Percentiles rank a stretch among this genome's conserved stretches.
Evolutionary conservation across 2,797 vertebrate genomes (phyloP).

Genomic region (Zalophus californianus): DNA sequence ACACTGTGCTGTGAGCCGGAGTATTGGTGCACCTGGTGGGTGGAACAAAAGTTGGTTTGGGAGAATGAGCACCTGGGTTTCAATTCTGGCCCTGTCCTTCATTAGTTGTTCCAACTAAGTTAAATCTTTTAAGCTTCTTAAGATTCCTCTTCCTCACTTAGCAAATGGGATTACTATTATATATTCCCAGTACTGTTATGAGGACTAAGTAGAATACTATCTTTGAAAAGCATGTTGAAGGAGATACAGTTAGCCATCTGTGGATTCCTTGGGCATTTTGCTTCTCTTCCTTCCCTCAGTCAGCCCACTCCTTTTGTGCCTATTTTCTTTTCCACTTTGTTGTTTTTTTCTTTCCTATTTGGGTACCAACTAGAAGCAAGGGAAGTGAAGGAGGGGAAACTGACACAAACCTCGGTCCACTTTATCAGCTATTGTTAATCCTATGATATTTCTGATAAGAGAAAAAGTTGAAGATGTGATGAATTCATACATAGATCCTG

Average conservation of each 20-base stretch:
- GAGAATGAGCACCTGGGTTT: neutral
- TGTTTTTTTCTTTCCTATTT: neutral
- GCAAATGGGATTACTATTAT: neutral
- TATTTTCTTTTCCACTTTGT: neutral
- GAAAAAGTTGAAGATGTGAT: neutral
- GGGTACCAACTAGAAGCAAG: neutral
- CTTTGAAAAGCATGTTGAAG: slow-evolving; percentile 7
- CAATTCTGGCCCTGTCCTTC: neutral
- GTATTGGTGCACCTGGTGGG: too few relatives aligned
- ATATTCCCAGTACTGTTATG: neutral
- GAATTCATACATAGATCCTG: neutral
- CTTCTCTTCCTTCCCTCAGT: neutral
- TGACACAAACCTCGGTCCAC: neutral
- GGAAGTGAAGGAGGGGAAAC: neutral
- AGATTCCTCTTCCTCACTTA: neutral
- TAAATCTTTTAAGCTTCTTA: neutral
- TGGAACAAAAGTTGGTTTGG: too few relatives aligned
- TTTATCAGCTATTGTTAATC: neutral
- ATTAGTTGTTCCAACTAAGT: neutral
- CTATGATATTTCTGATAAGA: neutral
- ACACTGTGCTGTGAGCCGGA: neutral
- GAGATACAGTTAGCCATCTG: neutral
- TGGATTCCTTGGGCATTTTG: neutral
- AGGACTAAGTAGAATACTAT: neutral
- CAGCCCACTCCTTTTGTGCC: neutral